These are phyloP conservation scores for Zootermopsis nevadensis DNA, from an alignment of 2,888 invertebrate species.

Conservation along the genomic window DNA sequence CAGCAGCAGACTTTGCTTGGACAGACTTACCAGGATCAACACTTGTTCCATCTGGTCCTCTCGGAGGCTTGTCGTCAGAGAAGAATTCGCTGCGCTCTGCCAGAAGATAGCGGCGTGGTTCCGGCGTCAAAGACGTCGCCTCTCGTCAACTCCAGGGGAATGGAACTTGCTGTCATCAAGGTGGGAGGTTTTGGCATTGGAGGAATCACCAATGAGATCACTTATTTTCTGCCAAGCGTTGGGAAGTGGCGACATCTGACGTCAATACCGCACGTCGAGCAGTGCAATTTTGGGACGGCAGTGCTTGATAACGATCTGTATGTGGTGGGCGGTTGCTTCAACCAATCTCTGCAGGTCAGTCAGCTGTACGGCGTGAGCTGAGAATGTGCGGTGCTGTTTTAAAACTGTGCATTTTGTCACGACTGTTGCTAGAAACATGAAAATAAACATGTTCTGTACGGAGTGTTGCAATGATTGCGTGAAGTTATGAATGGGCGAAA, in stretches of 20 bases:
- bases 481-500: no score
- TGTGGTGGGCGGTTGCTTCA: slow-evolving; percentile 78
- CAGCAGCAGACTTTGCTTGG: slow-evolving; percentile 51
- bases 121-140: slow-evolving; percentile 55
- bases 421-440: no score
- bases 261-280: slow-evolving; percentile 78
- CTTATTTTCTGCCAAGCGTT: slow-evolving; percentile 70
- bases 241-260: slow-evolving; percentile 74
- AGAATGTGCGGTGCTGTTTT: no score
- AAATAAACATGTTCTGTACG: no score
- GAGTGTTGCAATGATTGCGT: no score
- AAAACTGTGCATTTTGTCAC: no score
- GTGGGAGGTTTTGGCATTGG: slow-evolving; percentile 76
- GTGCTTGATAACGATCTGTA: slow-evolving; percentile 76
- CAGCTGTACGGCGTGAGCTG: no score
- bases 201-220: slow-evolving; percentile 76
- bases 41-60: slow-evolving; percentile 58
- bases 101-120: background rate
- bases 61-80: slow-evolving; percentile 60
- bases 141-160: slow-evolving; percentile 73
- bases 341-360: slow-evolving; percentile 70
- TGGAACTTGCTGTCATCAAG: slow-evolving; percentile 75
- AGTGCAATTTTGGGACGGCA: slow-evolving; percentile 78
- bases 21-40: slow-evolving; percentile 57
- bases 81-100: slow-evolving; percentile 32